Evolutionary conservation across 1,140 invertebrate species (phyloP), one percentile per base, ranked within the genome.

Genomic region (Penaeus indicus): DNA sequence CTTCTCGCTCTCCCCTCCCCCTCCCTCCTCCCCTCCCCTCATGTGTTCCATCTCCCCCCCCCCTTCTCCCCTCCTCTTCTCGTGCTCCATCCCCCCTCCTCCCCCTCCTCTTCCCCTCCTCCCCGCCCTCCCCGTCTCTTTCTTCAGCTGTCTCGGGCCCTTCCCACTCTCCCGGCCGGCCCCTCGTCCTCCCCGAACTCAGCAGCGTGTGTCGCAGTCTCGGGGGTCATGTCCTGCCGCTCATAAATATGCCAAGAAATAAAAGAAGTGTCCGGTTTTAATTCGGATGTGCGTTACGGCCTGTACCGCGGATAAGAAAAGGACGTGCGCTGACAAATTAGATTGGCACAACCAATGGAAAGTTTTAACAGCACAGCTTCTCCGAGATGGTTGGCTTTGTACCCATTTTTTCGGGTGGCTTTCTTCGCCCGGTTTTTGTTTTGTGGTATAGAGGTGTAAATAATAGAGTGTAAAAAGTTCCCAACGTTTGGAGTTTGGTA

Each of bases 191-290:
- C 27, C 25, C 72, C 27, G 72, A 27, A 75, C 27, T 38, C 18
- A 27, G 72, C 42, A 32, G 27, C 13, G 72, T 22, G n/a, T 83
- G 81, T 62, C 81, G 81, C 81, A 83, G 81, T 83, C 81, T 83
- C 81, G 16, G 25, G 81, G 62, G 81, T 64, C 61, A 21, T 62
- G 81, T 83, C 81, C 22, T 25, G 32, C 10, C 81, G 1, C 81
- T 83, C 81, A 83, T 83, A 83, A 83, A 83, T 83, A 83, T 83
- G 81, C 81, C 61, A 64, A 64, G 81, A 67, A 63, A 83, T 83
- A 83, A 83, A 83, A 83, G 81, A 83, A 83, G 62, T 38, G 81
- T 64, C 81, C 81, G 81, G 81, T 83, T 83, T 83, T 83, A 83
- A 83, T 83, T 83, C 81, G 81, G 81, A 83, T 83, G 61, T 42